Conservation (phyloP, 2,888 invertebrate species). For the Chymomyza fuscimana region DNA sequence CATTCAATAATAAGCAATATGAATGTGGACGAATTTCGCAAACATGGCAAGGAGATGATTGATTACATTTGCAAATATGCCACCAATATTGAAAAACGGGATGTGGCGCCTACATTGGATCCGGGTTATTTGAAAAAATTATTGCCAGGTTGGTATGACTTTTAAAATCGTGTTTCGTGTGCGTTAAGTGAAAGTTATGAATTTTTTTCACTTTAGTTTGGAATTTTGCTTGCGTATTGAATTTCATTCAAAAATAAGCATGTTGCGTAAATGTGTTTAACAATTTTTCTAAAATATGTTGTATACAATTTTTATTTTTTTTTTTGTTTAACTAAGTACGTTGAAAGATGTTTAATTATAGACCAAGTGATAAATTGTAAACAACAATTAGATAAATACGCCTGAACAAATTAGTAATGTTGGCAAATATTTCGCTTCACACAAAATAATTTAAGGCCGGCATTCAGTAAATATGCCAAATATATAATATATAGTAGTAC, state of each 20-base stretch:
- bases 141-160: slow-evolving; percentile 81
- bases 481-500: neutral
- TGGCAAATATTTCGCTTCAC: slow-evolving; percentile 38
- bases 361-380: slow-evolving; percentile 50
- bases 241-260: no score
- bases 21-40: slow-evolving; percentile 88
- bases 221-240: no score
- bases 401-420: slow-evolving; percentile 57
- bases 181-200: slow-evolving; percentile 1
- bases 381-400: slow-evolving; percentile 55
- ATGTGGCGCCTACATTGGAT: slow-evolving; percentile 88
- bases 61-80: slow-evolving; percentile 91
- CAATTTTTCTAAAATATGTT: neutral
- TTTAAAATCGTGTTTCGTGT: slow-evolving; percentile 2
- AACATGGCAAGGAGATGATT: slow-evolving; percentile 89
- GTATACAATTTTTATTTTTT: neutral
- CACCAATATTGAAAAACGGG: slow-evolving; percentile 84
- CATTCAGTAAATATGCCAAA: slow-evolving; percentile 18
- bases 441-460: slow-evolving; percentile 27
- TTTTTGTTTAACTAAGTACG: neutral
- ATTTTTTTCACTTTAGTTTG: neutral
- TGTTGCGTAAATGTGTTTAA: no score
- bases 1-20: slow-evolving; percentile 79
- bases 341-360: slow-evolving; percentile 34
- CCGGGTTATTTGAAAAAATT: slow-evolving; percentile 88